Percentiles rank a stretch among this genome's conserved stretches.
Evolutionary conservation across 1,140 invertebrate species (phyloP).

Genomic region (Trachymyrmex cornetzi): DNA sequence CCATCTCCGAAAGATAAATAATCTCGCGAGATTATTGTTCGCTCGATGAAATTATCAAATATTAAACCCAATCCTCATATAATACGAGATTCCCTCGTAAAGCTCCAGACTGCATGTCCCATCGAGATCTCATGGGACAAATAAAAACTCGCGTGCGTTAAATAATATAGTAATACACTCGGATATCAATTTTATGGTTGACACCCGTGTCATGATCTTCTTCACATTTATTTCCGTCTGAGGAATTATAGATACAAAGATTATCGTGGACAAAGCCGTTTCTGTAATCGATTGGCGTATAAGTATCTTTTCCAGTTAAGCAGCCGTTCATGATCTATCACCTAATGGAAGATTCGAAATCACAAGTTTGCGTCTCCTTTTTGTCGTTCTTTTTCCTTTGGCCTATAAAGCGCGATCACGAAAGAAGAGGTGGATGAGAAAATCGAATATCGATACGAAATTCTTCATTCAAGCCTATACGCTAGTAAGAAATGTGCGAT

Average conservation of each 20-base stretch:
- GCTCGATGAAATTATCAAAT: constrained; percentile 46
- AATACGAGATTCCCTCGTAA: constrained; percentile 28
- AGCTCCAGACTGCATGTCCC: not conserved
- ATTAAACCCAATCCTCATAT: constrained; percentile 39
- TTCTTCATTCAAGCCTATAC: not conserved
- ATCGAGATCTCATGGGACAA: not conserved
- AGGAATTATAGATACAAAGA: not conserved
- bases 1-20: constrained; percentile 49
- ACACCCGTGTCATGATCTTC: not conserved
- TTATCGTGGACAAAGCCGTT: not conserved
- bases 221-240: not conserved
- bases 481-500: constrained; percentile 24
- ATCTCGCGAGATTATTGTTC: constrained; percentile 57
- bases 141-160: constrained; percentile 19
- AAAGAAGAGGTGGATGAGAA: not conserved
- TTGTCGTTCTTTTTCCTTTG: not conserved
- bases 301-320: not conserved
- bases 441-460: constrained; percentile 47
- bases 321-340: not conserved
- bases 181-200: constrained; percentile 27
- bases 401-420: constrained; percentile 6
- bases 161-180: constrained; percentile 6
- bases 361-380: not conserved
- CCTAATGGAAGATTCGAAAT: constrained; percentile 29
- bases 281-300: not conserved